Conservation (phyloP, 2,113 vertebrate genomes). For the Neopipo cinnamomea region DNA sequence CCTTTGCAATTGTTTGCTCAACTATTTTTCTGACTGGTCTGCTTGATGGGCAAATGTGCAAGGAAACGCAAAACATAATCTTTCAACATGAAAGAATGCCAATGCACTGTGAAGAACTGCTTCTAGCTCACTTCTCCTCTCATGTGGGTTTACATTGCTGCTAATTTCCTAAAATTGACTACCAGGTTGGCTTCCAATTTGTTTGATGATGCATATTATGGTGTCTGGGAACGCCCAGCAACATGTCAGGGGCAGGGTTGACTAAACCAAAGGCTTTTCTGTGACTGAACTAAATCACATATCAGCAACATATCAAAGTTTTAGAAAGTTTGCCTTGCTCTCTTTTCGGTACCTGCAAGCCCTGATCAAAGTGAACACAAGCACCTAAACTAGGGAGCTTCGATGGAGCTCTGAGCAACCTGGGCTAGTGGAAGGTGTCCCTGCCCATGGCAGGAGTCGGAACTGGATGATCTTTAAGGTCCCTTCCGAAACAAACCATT, state of each 20-base stretch:
- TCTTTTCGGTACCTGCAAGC: background rate
- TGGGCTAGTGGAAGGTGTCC: background rate
- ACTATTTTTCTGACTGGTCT: conserved; percentile 27
- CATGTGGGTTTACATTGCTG: background rate
- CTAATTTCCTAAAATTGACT: conserved; percentile 21
- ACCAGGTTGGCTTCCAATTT: background rate
- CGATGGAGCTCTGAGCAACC: background rate
- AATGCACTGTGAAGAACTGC: conserved; percentile 18
- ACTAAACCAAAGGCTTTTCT: background rate
- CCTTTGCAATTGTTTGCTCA: conserved; percentile 8
- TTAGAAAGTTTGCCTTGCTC: background rate
- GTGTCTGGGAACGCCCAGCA: background rate
- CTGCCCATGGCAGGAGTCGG: background rate
- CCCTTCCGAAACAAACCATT: background rate
- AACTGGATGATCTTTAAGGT: background rate
- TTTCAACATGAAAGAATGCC: conserved; percentile 53
- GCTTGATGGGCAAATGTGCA: conserved; percentile 13
- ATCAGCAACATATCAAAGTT: background rate
- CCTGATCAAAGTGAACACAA: background rate
- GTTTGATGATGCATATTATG: background rate
- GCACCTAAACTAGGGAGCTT: background rate
- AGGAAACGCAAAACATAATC: conserved; percentile 52
- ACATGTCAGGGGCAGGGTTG: background rate
- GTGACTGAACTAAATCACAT: background rate
- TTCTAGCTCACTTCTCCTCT: conserved; percentile 35